These are phyloP conservation scores for Matsumurasca onukii DNA, from an alignment of 1,140 invertebrate species.

Conservation along the genomic window DNA sequence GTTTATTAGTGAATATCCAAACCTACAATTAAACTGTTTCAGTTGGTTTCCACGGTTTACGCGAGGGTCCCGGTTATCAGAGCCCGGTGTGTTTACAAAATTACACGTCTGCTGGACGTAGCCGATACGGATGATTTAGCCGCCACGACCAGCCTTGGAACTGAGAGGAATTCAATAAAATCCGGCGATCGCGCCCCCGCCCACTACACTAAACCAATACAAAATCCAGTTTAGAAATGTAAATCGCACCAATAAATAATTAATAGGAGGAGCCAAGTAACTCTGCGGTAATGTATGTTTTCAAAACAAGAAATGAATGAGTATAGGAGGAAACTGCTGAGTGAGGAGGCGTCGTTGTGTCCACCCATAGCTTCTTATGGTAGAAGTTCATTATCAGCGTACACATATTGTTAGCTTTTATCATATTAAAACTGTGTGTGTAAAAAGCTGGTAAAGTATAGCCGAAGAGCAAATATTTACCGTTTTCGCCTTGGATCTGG, in stretches of 20 bases:
- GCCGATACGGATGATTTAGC: conserved; percentile 5
- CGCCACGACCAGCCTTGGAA: background rate
- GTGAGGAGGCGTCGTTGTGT: conserved; percentile 10
- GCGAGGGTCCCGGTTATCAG: conserved; percentile 13
- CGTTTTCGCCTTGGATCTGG: too few relatives aligned
- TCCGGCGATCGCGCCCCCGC: conserved; percentile 16
- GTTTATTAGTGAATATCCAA: too few relatives aligned
- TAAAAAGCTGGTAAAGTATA: too few relatives aligned
- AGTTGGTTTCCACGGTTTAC: conserved; percentile 15
- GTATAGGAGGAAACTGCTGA: conserved; percentile 11
- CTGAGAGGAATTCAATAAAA: conserved; percentile 27
- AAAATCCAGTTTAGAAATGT: conserved; percentile 35
- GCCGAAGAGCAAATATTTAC: too few relatives aligned
- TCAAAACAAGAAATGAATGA: conserved; percentile 36
- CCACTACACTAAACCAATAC: conserved; percentile 28
- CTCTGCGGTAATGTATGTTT: conserved; percentile 33
- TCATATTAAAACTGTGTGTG: too few relatives aligned
- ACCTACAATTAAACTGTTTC: too few relatives aligned
- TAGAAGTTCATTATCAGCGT: too few relatives aligned
- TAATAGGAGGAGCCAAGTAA: conserved; percentile 35
- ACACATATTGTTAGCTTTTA: too few relatives aligned
- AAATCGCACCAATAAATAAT: conserved; percentile 38
- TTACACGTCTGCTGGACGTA: conserved; percentile 3
- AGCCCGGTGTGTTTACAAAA: conserved; percentile 13
- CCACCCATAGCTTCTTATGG: background rate